Evolutionary conservation across 53 echinoderm and acorn worm species (phyloP).

Genomic region (Holothuria leucospilota): DNA sequence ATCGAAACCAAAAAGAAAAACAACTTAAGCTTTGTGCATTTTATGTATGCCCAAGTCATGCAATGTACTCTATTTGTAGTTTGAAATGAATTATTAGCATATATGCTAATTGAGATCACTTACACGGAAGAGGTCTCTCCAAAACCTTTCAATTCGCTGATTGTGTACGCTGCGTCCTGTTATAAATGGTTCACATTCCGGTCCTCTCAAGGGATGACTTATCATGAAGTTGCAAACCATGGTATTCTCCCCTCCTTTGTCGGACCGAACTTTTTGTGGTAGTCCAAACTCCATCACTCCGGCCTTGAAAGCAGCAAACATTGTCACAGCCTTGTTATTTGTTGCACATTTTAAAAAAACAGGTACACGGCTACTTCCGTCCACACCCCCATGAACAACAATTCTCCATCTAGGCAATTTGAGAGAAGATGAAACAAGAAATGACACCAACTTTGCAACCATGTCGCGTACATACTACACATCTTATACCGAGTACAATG

Average conservation of each 20-base stretch:
- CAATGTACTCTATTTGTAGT: too few species aligned
- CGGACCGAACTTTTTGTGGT: constrained; percentile 68
- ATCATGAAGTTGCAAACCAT: constrained; percentile 61
- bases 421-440: too few species aligned
- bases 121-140: constrained; percentile 55
- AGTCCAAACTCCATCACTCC: constrained; percentile 64
- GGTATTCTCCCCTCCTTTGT: constrained; percentile 70
- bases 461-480: too few species aligned
- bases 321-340: constrained; percentile 62
- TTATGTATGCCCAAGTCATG: too few species aligned
- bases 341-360: constrained; percentile 59
- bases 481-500: too few species aligned
- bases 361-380: constrained; percentile 65
- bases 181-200: constrained; percentile 54
- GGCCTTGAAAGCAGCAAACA: constrained; percentile 25
- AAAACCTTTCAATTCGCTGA: constrained; percentile 60
- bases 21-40: too few species aligned
- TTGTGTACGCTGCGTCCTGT: constrained; percentile 76
- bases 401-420: constrained; percentile 80
- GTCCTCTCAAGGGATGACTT: constrained; percentile 57
- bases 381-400: constrained; percentile 76
- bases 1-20: too few species aligned
- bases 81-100: too few species aligned
- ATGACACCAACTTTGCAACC: too few species aligned
- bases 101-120: too few species aligned